A percentile compares a stretch with the other conserved stretches of the same genome.
Evolutionary conservation across 2,113 vertebrate genomes (phyloP).

Genomic region (Tragulus kanchil): DNA sequence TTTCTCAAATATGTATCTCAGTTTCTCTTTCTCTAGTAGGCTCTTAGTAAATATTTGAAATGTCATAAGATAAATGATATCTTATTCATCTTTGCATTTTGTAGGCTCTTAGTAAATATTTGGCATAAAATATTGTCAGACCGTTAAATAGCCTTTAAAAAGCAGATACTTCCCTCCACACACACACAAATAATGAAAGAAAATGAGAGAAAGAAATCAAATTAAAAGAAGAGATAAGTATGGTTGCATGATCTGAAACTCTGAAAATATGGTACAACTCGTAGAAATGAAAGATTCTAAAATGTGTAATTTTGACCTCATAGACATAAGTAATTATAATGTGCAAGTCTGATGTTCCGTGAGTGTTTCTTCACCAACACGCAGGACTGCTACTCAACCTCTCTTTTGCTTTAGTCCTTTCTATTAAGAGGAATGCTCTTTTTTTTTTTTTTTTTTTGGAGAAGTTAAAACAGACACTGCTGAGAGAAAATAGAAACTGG

Average conservation of each 20-base stretch:
- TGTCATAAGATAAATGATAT: neutral
- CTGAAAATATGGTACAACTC: neutral
- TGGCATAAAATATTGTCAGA: neutral
- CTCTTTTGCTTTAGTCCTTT: neutral
- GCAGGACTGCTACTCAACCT: neutral
- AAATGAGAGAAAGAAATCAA: slow-evolving; percentile 14
- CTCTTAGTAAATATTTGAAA: neutral
- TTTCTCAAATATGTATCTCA: neutral
- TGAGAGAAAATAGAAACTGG: slow-evolving; percentile 57
- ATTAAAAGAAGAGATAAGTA: neutral
- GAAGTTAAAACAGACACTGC: slow-evolving; percentile 44
- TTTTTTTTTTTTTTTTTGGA: neutral
- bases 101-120: neutral
- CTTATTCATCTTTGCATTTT: neutral
- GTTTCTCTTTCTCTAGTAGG: neutral
- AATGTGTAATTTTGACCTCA: neutral
- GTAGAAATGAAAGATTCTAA: neutral
- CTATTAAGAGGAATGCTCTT: neutral
- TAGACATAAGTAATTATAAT: neutral
- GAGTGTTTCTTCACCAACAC: neutral
- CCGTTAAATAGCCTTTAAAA: neutral
- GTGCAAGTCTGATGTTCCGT: neutral
- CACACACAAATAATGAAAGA: neutral
- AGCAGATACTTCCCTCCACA: neutral
- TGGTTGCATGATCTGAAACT: neutral